Evolutionary conservation across 2,797 vertebrate genomes (phyloP), one percentile per base, ranked within the genome.

Genomic region (Buceros bicornis): DNA sequence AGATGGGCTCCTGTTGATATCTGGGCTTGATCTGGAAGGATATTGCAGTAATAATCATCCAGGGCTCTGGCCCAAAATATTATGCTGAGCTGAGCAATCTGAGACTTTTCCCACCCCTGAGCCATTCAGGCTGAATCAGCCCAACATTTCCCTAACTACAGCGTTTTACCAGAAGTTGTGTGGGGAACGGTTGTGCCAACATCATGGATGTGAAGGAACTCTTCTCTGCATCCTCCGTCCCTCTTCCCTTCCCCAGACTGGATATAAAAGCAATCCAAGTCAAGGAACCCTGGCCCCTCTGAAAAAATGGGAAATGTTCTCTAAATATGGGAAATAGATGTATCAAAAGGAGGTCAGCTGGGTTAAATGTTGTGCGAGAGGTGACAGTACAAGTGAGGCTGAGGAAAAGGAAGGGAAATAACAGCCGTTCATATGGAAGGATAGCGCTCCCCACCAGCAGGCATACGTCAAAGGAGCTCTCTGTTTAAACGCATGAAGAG

Each of bases 21-120:
- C 60, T 69, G 58, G 42, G 4, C 58, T 96, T 91, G 79, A 90
- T 95, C 73, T 88, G 56, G 47, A 81, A 94, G 58, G 80, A 82
- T 88, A 76, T 72, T 82, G 19, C 40, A 37, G 31, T 69, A 91
- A 87, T 42, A 47, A 77, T 53, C 43, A 47, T 8, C 6, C 35
- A 76, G 50, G 58, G 43, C 54, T 65, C 15, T 35, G 51, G 40
- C 29, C 40, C 76, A 86, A 71, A 81, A 71, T 29, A 48, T 45
- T 45, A 33, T 45, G 29, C 42, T 60, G 25, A 84, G 20, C 62
- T 35, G 83, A 87, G 24, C 2, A 62, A 91, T 70, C 6, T 83
- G 57, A 10, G 71, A 37, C 10, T 45, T 81, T 56, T 71, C 25
- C 82, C 62, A 57, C 64, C 18, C 37, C 0, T 1, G 26, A 50